Conservation (phyloP, 2,113 vertebrate species). For the Apodemus speciosus region DNA sequence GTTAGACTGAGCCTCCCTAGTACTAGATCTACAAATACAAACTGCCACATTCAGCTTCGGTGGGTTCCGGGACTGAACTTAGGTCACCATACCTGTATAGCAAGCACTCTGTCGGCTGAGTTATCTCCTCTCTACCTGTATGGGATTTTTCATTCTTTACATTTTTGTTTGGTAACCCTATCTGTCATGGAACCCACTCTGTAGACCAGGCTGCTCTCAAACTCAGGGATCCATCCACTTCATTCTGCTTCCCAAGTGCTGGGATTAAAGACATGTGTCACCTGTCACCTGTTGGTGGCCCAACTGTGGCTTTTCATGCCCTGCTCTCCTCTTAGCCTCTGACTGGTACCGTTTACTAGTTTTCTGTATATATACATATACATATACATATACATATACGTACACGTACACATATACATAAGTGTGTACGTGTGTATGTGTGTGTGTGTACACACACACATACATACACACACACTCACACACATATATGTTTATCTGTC, state of each 20-base stretch:
- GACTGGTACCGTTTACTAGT: not conserved
- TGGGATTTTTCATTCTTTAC: not conserved
- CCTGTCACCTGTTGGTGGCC: not conserved
- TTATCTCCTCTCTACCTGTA: not conserved
- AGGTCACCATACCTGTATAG: not conserved
- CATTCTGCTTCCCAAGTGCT: not conserved
- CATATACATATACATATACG: too few relatives aligned
- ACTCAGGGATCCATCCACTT: not conserved
- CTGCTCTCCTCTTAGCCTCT: not conserved
- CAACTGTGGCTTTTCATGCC: not conserved
- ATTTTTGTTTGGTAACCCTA: not conserved
- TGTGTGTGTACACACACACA: too few relatives aligned
- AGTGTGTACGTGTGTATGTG: too few relatives aligned
- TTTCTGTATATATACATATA: constrained; percentile 21
- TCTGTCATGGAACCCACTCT: not conserved
- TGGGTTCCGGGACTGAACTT: too few relatives aligned
- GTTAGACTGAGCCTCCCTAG: not conserved
- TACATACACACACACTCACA: too few relatives aligned
- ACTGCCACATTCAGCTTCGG: not conserved
- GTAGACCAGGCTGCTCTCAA: not conserved
- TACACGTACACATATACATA: too few relatives aligned
- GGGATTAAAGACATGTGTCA: not conserved
- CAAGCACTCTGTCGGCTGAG: not conserved
- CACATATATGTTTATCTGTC: constrained; percentile 16
- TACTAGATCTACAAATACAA: too few relatives aligned